Evolutionary conservation across 2,888 invertebrate genomes (phyloP), one percentile per base, ranked within the genome.

Genomic region (Dolichomitus sp.): DNA sequence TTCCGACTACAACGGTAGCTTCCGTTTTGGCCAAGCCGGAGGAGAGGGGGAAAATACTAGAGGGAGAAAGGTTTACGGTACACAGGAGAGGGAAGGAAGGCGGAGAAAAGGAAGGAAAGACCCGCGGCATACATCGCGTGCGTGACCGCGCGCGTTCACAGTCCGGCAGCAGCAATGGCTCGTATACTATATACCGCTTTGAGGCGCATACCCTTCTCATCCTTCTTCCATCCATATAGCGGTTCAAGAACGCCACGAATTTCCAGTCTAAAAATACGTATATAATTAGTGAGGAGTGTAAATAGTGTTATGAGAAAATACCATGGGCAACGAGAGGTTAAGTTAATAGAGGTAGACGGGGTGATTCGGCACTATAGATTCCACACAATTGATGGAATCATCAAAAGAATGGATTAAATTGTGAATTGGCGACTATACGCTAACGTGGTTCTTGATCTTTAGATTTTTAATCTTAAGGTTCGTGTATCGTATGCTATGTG

Each of bases 1-100:
- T 80, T 83, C 83, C 83, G 80, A 83, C 73, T 82, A 82, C 82
- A 79, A 75, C 66, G 79, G 75, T 37, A 45, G 33, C 79, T 79
- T 82, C 82, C 82, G 82, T 59, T 19, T 57, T 54, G 74, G 68
- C 30, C 48, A 6, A 19, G 42, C 63, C 19, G 4, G 52, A 12
- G 33, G 37, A 40, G 17, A 54, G 14, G 42, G 48, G 30, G 27
- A 57, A 48, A 23, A 0, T 23, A 27, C 48, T 12, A 54, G n/a
- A 48, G 59, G 57, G 27, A 17, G 48, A 59, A 50, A 59, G 42
- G 17, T 23, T 42, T 7, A 9, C 33, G 65, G 66, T 37, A 23
- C 23, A 30, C 48, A 23, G n/a, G 45, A 65, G 52, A 33, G 40
- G 30, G 19, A 27, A n/a, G n/a, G 14, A 37, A 57, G 66, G 42